Conservation (phyloP, 92 coral and sea anemone species). For the Palythoa heliodiscus region DNA sequence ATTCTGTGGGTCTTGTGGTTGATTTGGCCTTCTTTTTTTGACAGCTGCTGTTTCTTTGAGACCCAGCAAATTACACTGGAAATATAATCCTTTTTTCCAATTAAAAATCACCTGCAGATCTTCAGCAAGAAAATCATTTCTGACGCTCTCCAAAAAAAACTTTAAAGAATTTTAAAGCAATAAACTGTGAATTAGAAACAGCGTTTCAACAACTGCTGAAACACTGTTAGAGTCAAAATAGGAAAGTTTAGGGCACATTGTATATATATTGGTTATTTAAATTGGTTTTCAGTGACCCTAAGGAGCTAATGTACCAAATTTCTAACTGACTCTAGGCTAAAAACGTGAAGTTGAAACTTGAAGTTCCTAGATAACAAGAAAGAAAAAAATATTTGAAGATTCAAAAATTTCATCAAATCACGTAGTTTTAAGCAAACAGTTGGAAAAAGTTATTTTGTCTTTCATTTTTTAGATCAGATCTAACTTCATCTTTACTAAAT, state of each 20-base stretch:
- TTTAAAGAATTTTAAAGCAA: not conserved
- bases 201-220: not conserved
- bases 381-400: not conserved
- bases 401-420: not conserved
- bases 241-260: not conserved
- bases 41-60: not conserved
- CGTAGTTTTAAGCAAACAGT: not conserved
- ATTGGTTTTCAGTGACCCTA: not conserved
- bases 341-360: not conserved
- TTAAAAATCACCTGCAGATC: slow-evolving; percentile 17
- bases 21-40: not conserved
- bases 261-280: not conserved
- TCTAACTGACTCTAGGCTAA: not conserved
- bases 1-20: slow-evolving; percentile 1
- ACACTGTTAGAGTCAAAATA: not conserved
- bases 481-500: not conserved
- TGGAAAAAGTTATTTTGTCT: not conserved
- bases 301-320: not conserved
- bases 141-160: not conserved
- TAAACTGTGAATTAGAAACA: not conserved
- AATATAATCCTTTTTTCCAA: slow-evolving; percentile 30
- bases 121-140: slow-evolving; percentile 1
- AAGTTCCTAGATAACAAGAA: not conserved
- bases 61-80: not conserved
- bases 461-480: not conserved